Base-by-base conservation (phyloP, 2,797 vertebrate genomes). In the Heliangelus exortis region DNA sequence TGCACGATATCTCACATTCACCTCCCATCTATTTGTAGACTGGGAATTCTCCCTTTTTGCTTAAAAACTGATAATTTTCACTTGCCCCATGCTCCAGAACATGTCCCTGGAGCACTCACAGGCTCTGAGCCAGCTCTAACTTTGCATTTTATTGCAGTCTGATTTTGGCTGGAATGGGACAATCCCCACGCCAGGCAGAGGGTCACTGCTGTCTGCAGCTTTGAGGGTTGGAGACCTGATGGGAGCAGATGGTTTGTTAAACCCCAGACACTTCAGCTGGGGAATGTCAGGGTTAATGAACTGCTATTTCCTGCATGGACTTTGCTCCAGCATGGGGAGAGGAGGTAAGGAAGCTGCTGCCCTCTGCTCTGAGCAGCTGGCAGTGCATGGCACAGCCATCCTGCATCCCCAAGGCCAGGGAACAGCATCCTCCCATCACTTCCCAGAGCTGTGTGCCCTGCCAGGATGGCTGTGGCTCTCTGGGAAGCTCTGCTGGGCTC, bases 1-100 rank as follows among this genome's bases (percentile, higher is more conserved):
- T 57, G 4, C 12, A 4, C 31, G 12, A 34, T 39, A 29, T 17
- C 62, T 57, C 12, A 14, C 12, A 6, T 34, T 0, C 0, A 23
- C 5, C 26, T 73, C 57, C 33, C 10, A 20, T 43, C n/a, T 62
- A 2, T 48, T 36, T 62, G 77, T 34, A 43, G 26, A 28, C 10
- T 23, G 12, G 57, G 10, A 25, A 12, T 75, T 85, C 33, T 76
- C 41, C 48, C 20, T 6, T 29, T 62, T 58, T 50, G 28, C 36
- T 51, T 57, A 28, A 53, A 77, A 85, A 41, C 3, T 10, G 12
- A 22, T 2, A 9, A 3, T 75, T 78, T 81, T 41, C n/a, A 28
- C 50, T 36, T 58, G 53, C 10, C 43, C 25, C 18, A 1, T 45
- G 53, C 21, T 62, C 68, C 65, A 58, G 53, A 66, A 41, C 39